phyloP scores from a whole-genome alignment of 2,888 invertebrate genomes.

The Melinopterus prodromus region DNA sequence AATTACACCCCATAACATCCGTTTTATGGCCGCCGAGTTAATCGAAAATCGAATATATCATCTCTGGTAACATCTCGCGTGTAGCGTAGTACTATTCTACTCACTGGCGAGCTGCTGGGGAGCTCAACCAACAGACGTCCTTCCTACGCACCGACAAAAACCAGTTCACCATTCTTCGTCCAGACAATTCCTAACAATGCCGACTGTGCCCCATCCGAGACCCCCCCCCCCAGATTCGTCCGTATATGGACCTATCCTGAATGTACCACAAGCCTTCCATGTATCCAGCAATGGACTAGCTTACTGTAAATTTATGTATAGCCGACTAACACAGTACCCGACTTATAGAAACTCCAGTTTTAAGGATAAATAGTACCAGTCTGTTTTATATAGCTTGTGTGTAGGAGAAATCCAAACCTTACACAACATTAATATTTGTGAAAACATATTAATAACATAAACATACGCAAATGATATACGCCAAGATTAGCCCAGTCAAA shows the following conservation, averaged over 20 bases:
- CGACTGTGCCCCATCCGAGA: background rate
- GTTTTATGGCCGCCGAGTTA: background rate
- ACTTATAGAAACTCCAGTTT: background rate
- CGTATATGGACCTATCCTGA: background rate
- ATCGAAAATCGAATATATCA: background rate
- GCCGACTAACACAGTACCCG: background rate
- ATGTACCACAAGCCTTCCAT: background rate
- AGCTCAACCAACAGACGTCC: background rate
- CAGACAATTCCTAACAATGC: background rate
- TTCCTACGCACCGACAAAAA: background rate
- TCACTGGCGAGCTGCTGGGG: background rate
- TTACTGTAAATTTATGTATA: background rate
- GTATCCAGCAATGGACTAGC: background rate
- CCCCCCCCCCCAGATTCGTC: constrained; percentile 4
- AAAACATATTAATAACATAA: no score
- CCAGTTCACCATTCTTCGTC: constrained; percentile 4
- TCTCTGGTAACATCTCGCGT: constrained; percentile 4
- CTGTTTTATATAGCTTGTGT: no score
- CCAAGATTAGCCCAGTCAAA: no score
- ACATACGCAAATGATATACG: no score
- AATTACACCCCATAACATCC: constrained; percentile 4
- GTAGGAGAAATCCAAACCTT: no score
- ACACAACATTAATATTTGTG: no score
- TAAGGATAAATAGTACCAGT: no score
- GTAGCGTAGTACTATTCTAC: background rate